Evolutionary conservation across 2,888 invertebrate genomes (phyloP).

Genomic region (Ennomos quercinarius): DNA sequence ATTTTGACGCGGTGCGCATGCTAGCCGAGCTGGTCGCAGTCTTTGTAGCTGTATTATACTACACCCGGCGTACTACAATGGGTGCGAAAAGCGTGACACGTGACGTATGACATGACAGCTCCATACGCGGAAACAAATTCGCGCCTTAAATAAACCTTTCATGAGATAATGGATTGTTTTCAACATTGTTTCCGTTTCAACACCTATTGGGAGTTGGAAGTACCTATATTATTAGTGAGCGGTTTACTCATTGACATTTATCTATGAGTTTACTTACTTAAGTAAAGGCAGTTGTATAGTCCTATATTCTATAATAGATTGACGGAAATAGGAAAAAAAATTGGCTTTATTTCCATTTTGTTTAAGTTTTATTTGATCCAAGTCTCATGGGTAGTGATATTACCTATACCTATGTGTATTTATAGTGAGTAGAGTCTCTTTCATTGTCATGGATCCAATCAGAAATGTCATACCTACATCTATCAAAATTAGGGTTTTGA

Average conservation of each 20-base stretch:
- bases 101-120: constrained; percentile 64
- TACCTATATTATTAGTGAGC: neutral
- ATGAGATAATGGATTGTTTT: constrained; percentile 22
- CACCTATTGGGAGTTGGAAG: constrained; percentile 10
- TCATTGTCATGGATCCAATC: too few species aligned
- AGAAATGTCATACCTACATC: too few species aligned
- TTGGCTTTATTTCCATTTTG: neutral
- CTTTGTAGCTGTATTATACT: constrained; percentile 4
- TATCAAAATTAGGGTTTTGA: too few species aligned
- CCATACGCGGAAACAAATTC: constrained; percentile 55
- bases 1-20: too few species aligned
- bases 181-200: constrained; percentile 15
- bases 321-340: neutral
- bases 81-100: constrained; percentile 36
- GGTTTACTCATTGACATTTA: constrained; percentile 5
- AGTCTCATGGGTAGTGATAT: too few species aligned
- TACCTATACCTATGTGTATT: too few species aligned
- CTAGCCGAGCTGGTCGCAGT: too few species aligned
- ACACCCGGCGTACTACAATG: constrained; percentile 32
- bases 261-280: too few species aligned
- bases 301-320: too few species aligned
- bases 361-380: too few species aligned
- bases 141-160: constrained; percentile 45
- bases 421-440: too few species aligned
- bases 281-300: too few species aligned